Conservation (phyloP, 2,888 invertebrate genomes). For the Coronaproctus castanopsis region DNA sequence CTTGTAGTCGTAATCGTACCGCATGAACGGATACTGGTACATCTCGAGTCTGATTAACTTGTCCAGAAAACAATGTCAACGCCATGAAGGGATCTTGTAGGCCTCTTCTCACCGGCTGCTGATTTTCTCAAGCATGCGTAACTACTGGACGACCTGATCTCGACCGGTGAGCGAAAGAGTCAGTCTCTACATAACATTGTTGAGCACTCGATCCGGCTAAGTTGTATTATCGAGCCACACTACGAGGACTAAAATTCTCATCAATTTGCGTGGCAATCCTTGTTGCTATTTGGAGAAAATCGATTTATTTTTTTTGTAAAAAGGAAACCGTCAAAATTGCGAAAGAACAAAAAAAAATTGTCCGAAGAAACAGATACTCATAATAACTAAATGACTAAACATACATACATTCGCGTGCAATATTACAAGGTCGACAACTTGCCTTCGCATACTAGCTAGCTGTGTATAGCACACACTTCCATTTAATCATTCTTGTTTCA, state of each 20-base stretch:
- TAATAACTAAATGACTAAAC: too few species aligned
- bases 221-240: not conserved
- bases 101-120: not conserved
- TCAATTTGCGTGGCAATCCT: not conserved
- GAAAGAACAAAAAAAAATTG: too few species aligned
- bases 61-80: not conserved
- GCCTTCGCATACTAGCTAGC: too few species aligned
- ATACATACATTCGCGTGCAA: too few species aligned
- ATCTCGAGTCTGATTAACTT: not conserved
- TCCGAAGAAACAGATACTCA: too few species aligned
- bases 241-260: not conserved
- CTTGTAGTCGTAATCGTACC: not conserved
- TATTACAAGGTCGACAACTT: too few species aligned
- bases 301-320: too few species aligned
- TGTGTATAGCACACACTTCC: too few species aligned
- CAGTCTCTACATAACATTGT: not conserved
- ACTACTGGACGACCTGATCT: not conserved
- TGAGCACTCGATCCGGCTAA: not conserved
- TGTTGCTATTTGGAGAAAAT: not conserved
- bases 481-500: too few species aligned
- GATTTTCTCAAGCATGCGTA: not conserved
- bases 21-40: not conserved
- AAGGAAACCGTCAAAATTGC: too few species aligned
- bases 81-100: not conserved
- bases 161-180: not conserved